These are phyloP conservation scores for Kuschelorhynchus macadamiae DNA, from an alignment of 2,888 invertebrate genomes.

Conservation along the genomic window DNA sequence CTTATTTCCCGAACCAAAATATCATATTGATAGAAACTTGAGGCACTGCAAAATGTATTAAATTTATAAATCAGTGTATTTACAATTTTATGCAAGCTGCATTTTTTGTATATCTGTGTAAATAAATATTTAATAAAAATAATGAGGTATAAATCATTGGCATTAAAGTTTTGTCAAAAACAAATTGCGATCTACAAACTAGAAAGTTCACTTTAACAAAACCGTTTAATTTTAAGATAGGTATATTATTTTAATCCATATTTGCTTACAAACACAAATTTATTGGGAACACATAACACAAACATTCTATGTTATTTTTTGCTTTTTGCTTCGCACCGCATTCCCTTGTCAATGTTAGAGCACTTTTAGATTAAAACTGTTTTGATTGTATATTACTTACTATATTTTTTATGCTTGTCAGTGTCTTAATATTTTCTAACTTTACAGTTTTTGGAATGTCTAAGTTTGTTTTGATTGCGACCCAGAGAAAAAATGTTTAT, in stretches of 20 bases:
- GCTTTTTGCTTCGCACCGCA: conserved; percentile 65
- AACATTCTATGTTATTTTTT: conserved; percentile 67
- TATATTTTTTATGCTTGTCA: conserved; percentile 24
- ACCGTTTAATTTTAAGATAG: not conserved
- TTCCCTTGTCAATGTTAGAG: conserved; percentile 57
- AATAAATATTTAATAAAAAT: no score
- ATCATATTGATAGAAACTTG: no score
- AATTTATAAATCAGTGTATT: not conserved
- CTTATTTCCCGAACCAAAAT: no score
- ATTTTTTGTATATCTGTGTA: no score
- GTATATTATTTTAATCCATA: not conserved
- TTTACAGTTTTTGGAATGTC: conserved; percentile 9
- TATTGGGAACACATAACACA: conserved; percentile 60
- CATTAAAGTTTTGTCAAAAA: no score
- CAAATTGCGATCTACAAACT: no score
- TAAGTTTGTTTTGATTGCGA: not conserved
- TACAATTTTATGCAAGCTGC: not conserved
- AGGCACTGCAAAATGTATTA: no score
- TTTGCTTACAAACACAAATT: conserved; percentile 4
- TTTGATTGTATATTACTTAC: not conserved
- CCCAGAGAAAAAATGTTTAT: not conserved
- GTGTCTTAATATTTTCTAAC: conserved; percentile 10
- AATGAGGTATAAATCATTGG: no score
- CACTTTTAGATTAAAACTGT: conserved; percentile 43
- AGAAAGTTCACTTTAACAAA: no score